Evolutionary conservation across 2,888 invertebrate species (phyloP).

Genomic region (Epirrita christyi): DNA sequence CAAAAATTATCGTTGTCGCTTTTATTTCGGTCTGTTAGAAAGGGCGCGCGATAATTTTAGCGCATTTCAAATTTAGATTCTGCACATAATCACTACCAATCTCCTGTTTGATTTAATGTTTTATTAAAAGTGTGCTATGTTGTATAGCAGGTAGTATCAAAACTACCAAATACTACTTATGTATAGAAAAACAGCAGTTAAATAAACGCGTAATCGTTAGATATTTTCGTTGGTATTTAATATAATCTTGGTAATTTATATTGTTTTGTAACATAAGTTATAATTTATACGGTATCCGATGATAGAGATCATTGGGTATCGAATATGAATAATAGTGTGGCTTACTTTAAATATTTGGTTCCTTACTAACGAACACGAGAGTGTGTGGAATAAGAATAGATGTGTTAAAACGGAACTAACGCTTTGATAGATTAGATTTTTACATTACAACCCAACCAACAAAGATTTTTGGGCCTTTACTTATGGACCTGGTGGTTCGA

Average conservation of each 20-base stretch:
- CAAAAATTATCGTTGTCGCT: too few relatives aligned
- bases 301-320: constrained; percentile 22
- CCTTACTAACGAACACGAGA: constrained; percentile 34
- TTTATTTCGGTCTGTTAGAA: too few relatives aligned
- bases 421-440: too few relatives aligned
- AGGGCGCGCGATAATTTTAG: too few relatives aligned
- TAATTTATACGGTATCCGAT: constrained; percentile 39
- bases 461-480: too few relatives aligned
- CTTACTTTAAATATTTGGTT: constrained; percentile 36
- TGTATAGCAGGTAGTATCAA: constrained; percentile 22
- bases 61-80: too few relatives aligned
- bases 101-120: constrained; percentile 29
- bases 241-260: constrained; percentile 44
- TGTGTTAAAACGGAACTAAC: too few relatives aligned
- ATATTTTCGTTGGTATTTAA: constrained; percentile 35
- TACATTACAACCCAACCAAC: too few relatives aligned
- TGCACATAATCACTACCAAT: too few relatives aligned
- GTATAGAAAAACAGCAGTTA: constrained; percentile 22
- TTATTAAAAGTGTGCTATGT: constrained; percentile 23
- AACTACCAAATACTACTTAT: constrained; percentile 25
- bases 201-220: constrained; percentile 23
- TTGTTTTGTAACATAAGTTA: constrained; percentile 45
- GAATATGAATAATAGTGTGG: constrained; percentile 31
- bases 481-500: too few relatives aligned
- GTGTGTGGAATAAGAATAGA: too few relatives aligned